Evolutionary conservation across 2,888 invertebrate species (phyloP), one percentile per base, ranked within the genome.

Genomic region (Scaptomyza tumidula): DNA sequence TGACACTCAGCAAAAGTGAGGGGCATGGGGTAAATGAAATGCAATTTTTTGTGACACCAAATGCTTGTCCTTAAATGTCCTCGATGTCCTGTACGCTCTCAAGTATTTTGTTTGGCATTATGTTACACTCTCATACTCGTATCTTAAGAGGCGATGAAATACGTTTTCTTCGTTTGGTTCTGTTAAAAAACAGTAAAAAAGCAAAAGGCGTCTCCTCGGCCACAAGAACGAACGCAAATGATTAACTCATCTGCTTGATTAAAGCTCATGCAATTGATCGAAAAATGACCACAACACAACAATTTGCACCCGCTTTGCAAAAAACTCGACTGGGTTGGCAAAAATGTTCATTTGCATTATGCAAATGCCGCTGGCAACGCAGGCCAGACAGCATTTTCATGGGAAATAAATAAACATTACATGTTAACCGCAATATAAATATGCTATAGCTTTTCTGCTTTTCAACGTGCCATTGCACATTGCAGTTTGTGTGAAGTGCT

Each of bases 331-430:
- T 37, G 41, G 29, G 48, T 39, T 37, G 41, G 24, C 37, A 3
- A 16, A 27, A 68, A 63, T 61, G 46, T 60, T 65, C 43, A 85
- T 85, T 76, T 79, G 50, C 75, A 84, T 86, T 80, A 86, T 84
- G 86, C 71, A 83, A 86, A 86, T 76, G 62, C 16, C 24, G 19
- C 46, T 58, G 50, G 54, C 63, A 50, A 46, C 55, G 57, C 55
- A 27, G 41, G 56, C 70, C 66, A 61, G 64, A 70, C 55, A 57
- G 58, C 52, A 65, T 61, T 80, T 72, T 71, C 62, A 72, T 73
- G 66, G 61, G 58, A 61, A 69, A 76, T 80, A 86, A 78, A 86
- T 86, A 86, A 75, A 80, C 78, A 83, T 83, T 66, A 73, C 66
- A 70, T 76, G 74, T 68, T 80, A 76, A 76, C 83, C 74, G 61